Conservation (phyloP, 2,797 vertebrate species). For the Pagetopsis macropterus region DNA sequence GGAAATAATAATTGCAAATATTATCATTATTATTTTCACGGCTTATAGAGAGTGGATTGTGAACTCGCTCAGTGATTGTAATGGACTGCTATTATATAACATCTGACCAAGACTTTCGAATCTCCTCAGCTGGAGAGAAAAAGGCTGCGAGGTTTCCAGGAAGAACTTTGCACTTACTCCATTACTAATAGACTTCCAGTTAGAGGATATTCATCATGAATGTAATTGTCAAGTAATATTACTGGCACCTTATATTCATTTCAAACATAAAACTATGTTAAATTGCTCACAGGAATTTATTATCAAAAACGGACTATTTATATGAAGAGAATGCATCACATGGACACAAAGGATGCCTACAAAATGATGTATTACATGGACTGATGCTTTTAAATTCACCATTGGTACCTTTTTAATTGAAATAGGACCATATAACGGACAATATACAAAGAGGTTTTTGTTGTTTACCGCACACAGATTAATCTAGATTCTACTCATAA, state of each 20-base stretch:
- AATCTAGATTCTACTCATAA: constrained; percentile 25
- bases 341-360: background rate
- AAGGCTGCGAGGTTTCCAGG: constrained; percentile 9
- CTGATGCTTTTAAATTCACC: background rate
- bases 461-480: constrained; percentile 35
- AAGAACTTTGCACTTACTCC: background rate
- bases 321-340: background rate
- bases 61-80: constrained; percentile 69
- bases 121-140: constrained; percentile 42
- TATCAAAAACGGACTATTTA: background rate
- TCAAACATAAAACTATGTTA: background rate
- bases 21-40: constrained; percentile 78
- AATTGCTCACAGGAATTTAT: background rate
- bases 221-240: background rate
- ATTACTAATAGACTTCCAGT: constrained; percentile 6
- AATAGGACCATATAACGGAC: background rate
- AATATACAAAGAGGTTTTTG: background rate
- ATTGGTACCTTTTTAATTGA: background rate
- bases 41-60: constrained; percentile 75
- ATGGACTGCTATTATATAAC: constrained; percentile 67
- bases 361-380: background rate
- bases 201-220: constrained; percentile 11
- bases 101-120: constrained; percentile 50
- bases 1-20: constrained; percentile 86
- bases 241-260: background rate